Conservation (phyloP, 2,113 vertebrate species). For the Ancistrus triradiatus region DNA sequence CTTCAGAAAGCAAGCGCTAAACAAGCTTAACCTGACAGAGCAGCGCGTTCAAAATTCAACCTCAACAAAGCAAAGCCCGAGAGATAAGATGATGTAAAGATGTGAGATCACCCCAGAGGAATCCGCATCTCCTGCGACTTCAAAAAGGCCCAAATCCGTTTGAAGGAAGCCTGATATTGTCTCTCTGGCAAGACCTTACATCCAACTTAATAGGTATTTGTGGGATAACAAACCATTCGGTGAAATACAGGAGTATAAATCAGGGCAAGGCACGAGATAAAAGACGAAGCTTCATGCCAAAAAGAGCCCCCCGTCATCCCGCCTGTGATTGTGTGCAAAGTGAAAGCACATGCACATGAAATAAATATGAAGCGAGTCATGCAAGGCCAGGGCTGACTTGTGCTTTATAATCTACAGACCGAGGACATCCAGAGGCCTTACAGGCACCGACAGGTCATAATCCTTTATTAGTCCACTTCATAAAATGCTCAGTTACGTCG, state of each 20-base stretch:
- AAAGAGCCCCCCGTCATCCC: conserved; percentile 61
- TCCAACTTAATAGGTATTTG: conserved; percentile 46
- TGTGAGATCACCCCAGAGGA: background rate
- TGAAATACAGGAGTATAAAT: conserved; percentile 51
- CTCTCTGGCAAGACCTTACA: conserved; percentile 29
- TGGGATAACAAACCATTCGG: conserved; percentile 59
- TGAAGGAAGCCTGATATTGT: conserved; percentile 11
- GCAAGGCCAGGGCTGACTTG: conserved; percentile 14
- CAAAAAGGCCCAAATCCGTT: conserved; percentile 15
- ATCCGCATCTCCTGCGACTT: background rate
- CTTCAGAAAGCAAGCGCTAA: background rate
- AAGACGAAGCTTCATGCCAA: conserved; percentile 48
- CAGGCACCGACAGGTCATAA: too few relatives aligned
- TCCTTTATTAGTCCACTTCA: too few relatives aligned
- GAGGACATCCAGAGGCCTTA: conserved; percentile 5
- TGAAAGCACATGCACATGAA: conserved; percentile 66
- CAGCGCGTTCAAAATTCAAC: too few relatives aligned
- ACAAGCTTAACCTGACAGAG: conserved; percentile 4
- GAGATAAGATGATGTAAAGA: background rate
- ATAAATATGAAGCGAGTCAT: background rate
- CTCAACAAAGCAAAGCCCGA: background rate
- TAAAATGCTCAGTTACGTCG: too few relatives aligned
- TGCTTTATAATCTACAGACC: background rate
- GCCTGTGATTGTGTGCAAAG: conserved; percentile 64
- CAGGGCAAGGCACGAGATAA: conserved; percentile 55